Conservation (phyloP, 2,888 invertebrate genomes). For the Busseola fusca region DNA sequence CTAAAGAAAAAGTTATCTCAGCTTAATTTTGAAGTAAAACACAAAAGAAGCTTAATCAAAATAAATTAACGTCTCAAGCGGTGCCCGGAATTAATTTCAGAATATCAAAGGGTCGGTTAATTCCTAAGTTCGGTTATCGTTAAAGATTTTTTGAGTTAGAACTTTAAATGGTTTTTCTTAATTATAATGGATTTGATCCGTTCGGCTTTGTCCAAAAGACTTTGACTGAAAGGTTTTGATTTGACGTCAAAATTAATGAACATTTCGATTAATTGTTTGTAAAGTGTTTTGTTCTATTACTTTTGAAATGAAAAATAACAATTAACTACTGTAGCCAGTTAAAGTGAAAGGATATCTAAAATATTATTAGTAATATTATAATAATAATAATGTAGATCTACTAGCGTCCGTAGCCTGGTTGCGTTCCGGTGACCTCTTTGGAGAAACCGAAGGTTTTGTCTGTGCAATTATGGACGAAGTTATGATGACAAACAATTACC, state of each 20-base stretch:
- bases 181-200: conserved; percentile 39
- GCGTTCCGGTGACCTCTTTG: too few species aligned
- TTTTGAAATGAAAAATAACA: not conserved
- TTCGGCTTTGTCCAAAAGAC: not conserved
- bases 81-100: conserved; percentile 49
- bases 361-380: too few species aligned
- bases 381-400: too few species aligned
- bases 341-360: not conserved
- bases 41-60: conserved; percentile 59
- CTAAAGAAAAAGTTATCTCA: conserved; percentile 49
- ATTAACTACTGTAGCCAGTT: not conserved
- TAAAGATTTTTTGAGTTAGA: conserved; percentile 23
- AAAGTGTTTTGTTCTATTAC: not conserved
- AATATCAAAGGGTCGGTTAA: conserved; percentile 50
- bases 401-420: too few species aligned
- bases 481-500: too few species aligned
- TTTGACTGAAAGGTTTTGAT: not conserved
- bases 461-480: too few species aligned
- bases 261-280: not conserved
- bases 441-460: too few species aligned
- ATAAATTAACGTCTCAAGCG: conserved; percentile 57
- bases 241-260: not conserved
- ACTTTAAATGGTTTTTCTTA: conserved; percentile 24
- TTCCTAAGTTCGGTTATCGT: conserved; percentile 19
- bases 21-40: conserved; percentile 48